Evolutionary conservation across 1,140 invertebrate genomes (phyloP).

Genomic region (Goniozus legneri): DNA sequence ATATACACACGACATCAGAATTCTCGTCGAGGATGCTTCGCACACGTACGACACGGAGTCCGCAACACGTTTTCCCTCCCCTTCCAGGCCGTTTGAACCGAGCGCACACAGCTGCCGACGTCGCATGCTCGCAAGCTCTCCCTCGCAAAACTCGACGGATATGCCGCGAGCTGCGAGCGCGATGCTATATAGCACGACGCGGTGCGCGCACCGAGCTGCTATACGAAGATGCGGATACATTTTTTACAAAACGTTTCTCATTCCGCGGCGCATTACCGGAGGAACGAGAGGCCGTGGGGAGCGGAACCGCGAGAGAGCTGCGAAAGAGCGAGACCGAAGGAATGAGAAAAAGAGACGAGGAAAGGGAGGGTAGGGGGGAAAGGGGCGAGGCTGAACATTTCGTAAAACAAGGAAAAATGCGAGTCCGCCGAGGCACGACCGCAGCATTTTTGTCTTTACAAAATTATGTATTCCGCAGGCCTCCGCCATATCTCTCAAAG

Average conservation of each 20-base stretch:
- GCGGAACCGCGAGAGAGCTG: neutral
- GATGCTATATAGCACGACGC: no score
- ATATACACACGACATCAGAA: constrained; percentile 12
- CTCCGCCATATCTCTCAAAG: constrained; percentile 55
- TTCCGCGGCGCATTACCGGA: constrained; percentile 45
- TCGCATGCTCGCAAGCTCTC: neutral
- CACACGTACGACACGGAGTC: constrained; percentile 15
- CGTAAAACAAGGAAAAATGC: constrained; percentile 56
- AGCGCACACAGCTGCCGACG: constrained; percentile 12
- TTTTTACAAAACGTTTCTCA: constrained; percentile 54
- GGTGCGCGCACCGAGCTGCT: neutral
- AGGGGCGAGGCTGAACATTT: constrained; percentile 46
- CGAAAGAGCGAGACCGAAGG: constrained; percentile 5
- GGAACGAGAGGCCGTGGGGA: constrained; percentile 19
- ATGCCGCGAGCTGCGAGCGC: no score
- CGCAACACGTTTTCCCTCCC: constrained; percentile 19
- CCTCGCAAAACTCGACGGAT: neutral
- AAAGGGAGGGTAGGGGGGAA: constrained; percentile 13
- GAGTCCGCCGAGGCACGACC: constrained; percentile 49
- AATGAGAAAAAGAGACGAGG: constrained; percentile 12
- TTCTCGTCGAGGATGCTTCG: constrained; percentile 22
- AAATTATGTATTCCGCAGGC: constrained; percentile 57
- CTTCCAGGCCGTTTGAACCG: constrained; percentile 3
- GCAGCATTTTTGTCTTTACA: constrained; percentile 57
- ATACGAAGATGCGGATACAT: constrained; percentile 45